phyloP scores from a whole-genome alignment of 2,888 invertebrate genomes.

The Xestia c-nigrum region DNA sequence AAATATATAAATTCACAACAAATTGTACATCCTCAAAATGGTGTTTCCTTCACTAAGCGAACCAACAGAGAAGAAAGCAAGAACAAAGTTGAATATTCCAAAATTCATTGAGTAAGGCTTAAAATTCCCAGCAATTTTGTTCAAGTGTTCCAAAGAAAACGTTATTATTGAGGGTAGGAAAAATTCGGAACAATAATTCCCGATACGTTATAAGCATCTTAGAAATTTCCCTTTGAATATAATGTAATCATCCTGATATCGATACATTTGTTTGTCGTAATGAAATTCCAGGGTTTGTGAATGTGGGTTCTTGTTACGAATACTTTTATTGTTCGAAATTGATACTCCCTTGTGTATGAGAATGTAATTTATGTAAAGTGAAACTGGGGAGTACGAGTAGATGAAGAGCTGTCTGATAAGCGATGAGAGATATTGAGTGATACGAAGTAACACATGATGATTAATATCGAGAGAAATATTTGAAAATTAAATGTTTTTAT shows the following conservation, averaged over 20 bases:
- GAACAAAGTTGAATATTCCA: constrained; percentile 62
- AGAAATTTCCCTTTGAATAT: constrained; percentile 59
- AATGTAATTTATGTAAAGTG: constrained; percentile 56
- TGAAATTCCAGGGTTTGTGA: constrained; percentile 61
- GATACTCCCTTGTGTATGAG: constrained; percentile 39
- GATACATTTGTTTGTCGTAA: constrained; percentile 62
- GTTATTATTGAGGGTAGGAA: constrained; percentile 53
- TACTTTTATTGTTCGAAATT: constrained; percentile 53
- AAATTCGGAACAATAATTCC: constrained; percentile 64
- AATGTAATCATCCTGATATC: constrained; percentile 53
- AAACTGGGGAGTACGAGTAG: constrained; percentile 12
- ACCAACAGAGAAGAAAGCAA: constrained; percentile 34
- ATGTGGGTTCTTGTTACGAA: constrained; percentile 34
- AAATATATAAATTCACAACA: constrained; percentile 49
- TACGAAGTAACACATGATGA: constrained; percentile 3
- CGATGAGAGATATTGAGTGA: constrained; percentile 13
- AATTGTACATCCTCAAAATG: constrained; percentile 50
- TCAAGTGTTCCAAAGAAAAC: constrained; percentile 60
- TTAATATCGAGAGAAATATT: constrained; percentile 1
- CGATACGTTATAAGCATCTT: constrained; percentile 67
- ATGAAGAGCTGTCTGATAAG: constrained; percentile 33
- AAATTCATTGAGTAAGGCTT: constrained; percentile 58
- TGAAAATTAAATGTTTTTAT: constrained; percentile 5
- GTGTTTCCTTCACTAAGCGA: constrained; percentile 40
- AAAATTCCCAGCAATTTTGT: constrained; percentile 51